Base-by-base conservation (phyloP, 2,888 invertebrate genomes). In the Clusia tigrina region DNA sequence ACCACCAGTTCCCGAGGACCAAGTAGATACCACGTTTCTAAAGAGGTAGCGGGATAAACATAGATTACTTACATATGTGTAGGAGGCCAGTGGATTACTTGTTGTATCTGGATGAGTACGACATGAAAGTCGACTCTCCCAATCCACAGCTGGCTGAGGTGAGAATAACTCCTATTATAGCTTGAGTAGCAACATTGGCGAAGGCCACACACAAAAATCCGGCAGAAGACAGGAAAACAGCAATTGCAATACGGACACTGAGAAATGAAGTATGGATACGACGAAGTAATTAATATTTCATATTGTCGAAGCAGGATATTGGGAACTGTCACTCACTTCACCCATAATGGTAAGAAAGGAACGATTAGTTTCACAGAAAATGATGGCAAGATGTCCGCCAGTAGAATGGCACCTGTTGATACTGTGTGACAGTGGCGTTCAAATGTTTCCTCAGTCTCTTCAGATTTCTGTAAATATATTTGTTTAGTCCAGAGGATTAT, bases 1-100 rank as follows among this genome's bases (percentile, higher is more conserved):
- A 53, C 89, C 75, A 23, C 92, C 91, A 38, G 93, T 93, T 2
- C 93, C 93, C 3, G 91, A 92, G 24, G 92, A 90, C 92, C 92
- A 93, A 3, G 90, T 88, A 1, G 91, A 91, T 23, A 93, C 87
- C 0, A 89, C 88, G 78, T 89, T 87, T 76, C 91, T 91, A 55
- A 58, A n/a, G n/a, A n/a, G n/a, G n/a, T n/a, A 67, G 55, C 6
- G 23, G 23, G 15, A 55, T 10, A 48, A 42, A 23, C 18, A 22
- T 15, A 24, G 51, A 60, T 23, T n/a, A 23, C 6, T 2, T 15
- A 23, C 12, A 12, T 5, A 32, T 2, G 32, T 3, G 18, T 18
- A 48, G 0, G 51, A 56, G 25, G 22, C 25, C 42, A n/a, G 3
- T 0, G 12, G 23, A 60, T 80, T 79, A 88, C 90, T 86, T 88